These are phyloP conservation scores for Labroides dimidiatus DNA, from an alignment of 2,797 vertebrate species.

Conservation along the genomic window DNA sequence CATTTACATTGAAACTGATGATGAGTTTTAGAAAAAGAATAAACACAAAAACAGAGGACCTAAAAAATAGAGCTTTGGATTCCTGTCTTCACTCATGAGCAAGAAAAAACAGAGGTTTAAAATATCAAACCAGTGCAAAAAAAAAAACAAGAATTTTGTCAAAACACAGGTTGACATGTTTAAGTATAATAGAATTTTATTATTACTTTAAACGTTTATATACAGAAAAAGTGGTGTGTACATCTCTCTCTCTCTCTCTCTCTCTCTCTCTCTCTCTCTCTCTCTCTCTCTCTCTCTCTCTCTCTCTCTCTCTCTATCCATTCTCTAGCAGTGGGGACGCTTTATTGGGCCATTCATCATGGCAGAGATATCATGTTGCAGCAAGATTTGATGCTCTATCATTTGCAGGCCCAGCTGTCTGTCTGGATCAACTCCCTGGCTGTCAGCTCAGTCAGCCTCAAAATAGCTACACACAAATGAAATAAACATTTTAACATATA, in stretches of 20 bases:
- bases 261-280: no score
- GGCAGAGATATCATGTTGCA: slow-evolving; percentile 33
- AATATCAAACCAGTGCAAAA: not conserved
- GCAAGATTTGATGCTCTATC: slow-evolving; percentile 23
- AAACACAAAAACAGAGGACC: not conserved
- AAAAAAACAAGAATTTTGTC: not conserved
- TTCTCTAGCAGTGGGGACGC: not conserved
- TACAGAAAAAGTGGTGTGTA: slow-evolving; percentile 12
- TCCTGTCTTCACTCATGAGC: not conserved
- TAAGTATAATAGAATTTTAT: not conserved
- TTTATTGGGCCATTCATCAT: slow-evolving; percentile 45
- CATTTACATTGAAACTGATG: slow-evolving; percentile 12
- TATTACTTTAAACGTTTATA: slow-evolving; percentile 1
- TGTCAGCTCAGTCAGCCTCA: slow-evolving; percentile 27
- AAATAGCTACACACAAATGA: slow-evolving; percentile 26
- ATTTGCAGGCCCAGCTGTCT: slow-evolving; percentile 33
- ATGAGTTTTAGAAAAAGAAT: slow-evolving; percentile 6
- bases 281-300: no score
- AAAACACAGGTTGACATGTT: not conserved
- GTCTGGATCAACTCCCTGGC: slow-evolving; percentile 11
- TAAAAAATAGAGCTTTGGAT: not conserved
- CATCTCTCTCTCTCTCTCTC: slow-evolving; percentile 4
- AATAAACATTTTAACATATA: no score
- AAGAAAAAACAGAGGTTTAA: not conserved
- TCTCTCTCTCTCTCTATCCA: no score